phyloP scores from a whole-genome alignment of 2,888 invertebrate species.

The Caenorhabditis wallacei region DNA sequence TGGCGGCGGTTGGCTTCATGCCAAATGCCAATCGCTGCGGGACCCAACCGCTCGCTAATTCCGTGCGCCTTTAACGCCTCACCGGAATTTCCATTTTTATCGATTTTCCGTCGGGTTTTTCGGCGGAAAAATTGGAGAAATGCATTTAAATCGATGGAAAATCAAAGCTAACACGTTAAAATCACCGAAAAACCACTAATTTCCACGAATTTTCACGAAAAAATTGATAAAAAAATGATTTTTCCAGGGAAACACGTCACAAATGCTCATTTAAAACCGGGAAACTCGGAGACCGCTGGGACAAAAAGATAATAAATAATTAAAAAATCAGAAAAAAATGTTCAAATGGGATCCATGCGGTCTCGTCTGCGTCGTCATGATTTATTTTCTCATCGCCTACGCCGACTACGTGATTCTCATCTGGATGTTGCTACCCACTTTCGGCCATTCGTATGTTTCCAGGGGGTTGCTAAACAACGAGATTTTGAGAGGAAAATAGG shows the following conservation, averaged over 20 bases:
- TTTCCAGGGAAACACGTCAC: slow-evolving; percentile 7
- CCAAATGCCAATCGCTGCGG: slow-evolving; percentile 34
- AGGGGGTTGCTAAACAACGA: slow-evolving; percentile 12
- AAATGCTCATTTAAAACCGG: background rate
- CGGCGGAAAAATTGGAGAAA: background rate
- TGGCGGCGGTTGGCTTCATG: slow-evolving; percentile 55
- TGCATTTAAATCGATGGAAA: background rate
- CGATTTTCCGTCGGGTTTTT: slow-evolving; percentile 27
- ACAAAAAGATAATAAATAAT: background rate
- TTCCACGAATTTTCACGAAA: background rate
- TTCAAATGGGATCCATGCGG: slow-evolving; percentile 92
- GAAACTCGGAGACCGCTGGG: background rate
- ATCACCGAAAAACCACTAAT: background rate
- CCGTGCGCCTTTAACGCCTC: slow-evolving; percentile 42
- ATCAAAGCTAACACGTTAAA: background rate
- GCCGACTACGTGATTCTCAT: slow-evolving; percentile 92
- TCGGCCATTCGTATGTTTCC: slow-evolving; percentile 90
- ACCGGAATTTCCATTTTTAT: slow-evolving; percentile 33
- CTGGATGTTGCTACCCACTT: slow-evolving; percentile 91
- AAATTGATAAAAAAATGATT: slow-evolving; percentile 1
- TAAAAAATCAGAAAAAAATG: slow-evolving; percentile 67
- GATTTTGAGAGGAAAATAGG: background rate
- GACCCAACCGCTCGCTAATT: slow-evolving; percentile 24
- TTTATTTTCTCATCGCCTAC: slow-evolving; percentile 90
- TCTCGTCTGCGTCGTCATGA: slow-evolving; percentile 89